Evolutionary conservation across 2,113 vertebrate genomes (phyloP), one percentile per base, ranked within the genome.

Genomic region (Acanthochromis polyacanthus): DNA sequence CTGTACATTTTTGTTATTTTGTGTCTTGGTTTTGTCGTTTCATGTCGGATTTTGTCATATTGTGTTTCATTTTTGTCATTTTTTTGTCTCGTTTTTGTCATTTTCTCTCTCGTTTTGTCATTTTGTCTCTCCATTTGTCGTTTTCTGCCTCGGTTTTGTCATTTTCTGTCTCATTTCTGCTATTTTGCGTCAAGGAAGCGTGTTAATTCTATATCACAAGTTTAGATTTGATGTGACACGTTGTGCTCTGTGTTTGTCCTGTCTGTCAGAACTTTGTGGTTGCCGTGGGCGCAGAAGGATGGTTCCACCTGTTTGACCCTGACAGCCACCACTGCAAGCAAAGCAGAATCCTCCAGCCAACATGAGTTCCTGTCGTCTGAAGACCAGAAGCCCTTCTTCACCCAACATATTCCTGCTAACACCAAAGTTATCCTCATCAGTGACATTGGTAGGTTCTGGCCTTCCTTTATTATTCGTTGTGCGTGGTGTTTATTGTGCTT

Each of bases 361-460:
- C 95, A 95, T 0, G 98, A 99, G 6, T 30, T 85, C 45, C 79
- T 81, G 11, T 81, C 89, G 0, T 68, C 50, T 4, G 97, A 99
- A 0, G 98, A 99, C 51, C 97, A 96, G 89, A 97, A 93, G 77
- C 96, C 96, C 0, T 94, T 95, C 69, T 98, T 98, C 89, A 98
- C 95, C 59, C 98, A 99, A 74, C 98, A 99, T 71, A 97, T 99
- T 66, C 97, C 98, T 1, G 98, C 98, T 88, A 99, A 99, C 94
- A 98, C 97, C 74, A 99, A 99, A 88, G 97, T 97, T 87, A 96
- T 98, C 93, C 95, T 99, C 71, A 98, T 99, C 79, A 97, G 94
- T 78, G 98, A 99, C 64, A 98, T 99, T 4, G 98, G 98, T 99
- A 89, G 93, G 93, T 10, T 16, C 16, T 36, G 1, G 7, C 19